Conservation (phyloP, 1,140 invertebrate species). For the Asbolus verrucosus region DNA sequence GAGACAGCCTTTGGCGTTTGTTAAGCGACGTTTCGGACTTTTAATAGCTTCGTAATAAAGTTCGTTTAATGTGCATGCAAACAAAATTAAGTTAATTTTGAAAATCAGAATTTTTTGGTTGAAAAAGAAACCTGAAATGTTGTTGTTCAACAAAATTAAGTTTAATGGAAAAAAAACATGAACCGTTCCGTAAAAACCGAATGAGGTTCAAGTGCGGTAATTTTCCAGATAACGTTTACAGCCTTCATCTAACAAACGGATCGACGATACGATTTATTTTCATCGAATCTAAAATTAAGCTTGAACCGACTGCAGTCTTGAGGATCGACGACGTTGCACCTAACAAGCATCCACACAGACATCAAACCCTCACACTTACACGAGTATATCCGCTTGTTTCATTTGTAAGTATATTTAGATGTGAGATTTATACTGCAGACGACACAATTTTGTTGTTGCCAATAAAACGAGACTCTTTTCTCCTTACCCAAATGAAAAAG, state of each 20-base stretch:
- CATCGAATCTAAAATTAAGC: conserved; percentile 36
- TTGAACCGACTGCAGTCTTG: conserved; percentile 23
- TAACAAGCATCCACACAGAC: not conserved
- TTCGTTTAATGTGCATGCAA: too few relatives aligned
- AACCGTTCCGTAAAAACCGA: not conserved
- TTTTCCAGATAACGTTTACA: conserved; percentile 23
- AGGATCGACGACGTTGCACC: conserved; percentile 19
- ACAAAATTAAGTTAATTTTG: too few relatives aligned
- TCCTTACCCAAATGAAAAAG: conserved; percentile 22
- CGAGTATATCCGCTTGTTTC: not conserved
- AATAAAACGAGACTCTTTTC: conserved; percentile 24
- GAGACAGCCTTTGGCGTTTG: too few relatives aligned
- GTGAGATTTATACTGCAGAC: conserved; percentile 36
- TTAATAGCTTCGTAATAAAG: too few relatives aligned
- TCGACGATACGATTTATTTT: conserved; percentile 35
- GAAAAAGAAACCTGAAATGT: too few relatives aligned
- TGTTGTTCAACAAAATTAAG: not conserved
- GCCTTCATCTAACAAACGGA: conserved; percentile 25
- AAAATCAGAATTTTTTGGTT: too few relatives aligned
- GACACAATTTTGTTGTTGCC: conserved; percentile 40
- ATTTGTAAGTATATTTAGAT: conserved; percentile 22
- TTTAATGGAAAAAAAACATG: not conserved
- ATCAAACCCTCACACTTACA: not conserved
- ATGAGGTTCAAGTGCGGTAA: not conserved
- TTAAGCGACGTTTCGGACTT: too few relatives aligned